A percentile compares a stretch with the other conserved stretches of the same genome.
Evolutionary conservation across 1,140 invertebrate species (phyloP).

Genomic region (Caerostris extrusa): DNA sequence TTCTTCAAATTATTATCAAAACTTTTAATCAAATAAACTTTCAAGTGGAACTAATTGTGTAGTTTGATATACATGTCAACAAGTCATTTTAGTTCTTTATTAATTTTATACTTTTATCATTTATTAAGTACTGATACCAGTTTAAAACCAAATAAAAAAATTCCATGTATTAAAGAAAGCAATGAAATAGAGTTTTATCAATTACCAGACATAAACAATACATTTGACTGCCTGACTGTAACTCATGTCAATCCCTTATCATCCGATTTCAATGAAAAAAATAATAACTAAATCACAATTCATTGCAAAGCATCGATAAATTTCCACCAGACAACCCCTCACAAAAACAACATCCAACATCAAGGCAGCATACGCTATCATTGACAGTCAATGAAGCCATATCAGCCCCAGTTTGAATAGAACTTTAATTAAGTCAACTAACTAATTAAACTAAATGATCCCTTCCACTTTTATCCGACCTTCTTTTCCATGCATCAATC

Average conservation of each 20-base stretch:
- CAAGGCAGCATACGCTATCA: background rate
- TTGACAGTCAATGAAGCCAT: conserved; percentile 21
- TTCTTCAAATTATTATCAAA: too few relatives aligned
- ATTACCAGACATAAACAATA: too few relatives aligned
- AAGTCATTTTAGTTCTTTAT: too few relatives aligned
- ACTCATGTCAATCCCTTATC: background rate
- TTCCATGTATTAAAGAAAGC: too few relatives aligned
- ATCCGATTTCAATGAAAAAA: background rate
- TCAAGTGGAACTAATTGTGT: too few relatives aligned
- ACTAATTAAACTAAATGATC: conserved; percentile 53
- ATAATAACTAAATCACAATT: background rate
- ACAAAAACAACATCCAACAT: background rate
- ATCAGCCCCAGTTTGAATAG: conserved; percentile 2
- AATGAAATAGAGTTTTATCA: too few relatives aligned
- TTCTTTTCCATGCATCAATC: background rate
- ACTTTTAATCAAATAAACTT: too few relatives aligned
- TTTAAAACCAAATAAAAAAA: too few relatives aligned
- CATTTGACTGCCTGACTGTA: too few relatives aligned
- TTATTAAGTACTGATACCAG: too few relatives aligned
- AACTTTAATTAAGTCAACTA: conserved; percentile 67
- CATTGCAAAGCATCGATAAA: background rate
- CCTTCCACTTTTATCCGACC: background rate
- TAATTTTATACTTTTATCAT: too few relatives aligned
- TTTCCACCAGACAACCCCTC: background rate
- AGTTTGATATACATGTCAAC: too few relatives aligned